Evolutionary conservation across 2,113 vertebrate genomes (phyloP), one percentile per base, ranked within the genome.

Genomic region (Pachyramphus minor): DNA sequence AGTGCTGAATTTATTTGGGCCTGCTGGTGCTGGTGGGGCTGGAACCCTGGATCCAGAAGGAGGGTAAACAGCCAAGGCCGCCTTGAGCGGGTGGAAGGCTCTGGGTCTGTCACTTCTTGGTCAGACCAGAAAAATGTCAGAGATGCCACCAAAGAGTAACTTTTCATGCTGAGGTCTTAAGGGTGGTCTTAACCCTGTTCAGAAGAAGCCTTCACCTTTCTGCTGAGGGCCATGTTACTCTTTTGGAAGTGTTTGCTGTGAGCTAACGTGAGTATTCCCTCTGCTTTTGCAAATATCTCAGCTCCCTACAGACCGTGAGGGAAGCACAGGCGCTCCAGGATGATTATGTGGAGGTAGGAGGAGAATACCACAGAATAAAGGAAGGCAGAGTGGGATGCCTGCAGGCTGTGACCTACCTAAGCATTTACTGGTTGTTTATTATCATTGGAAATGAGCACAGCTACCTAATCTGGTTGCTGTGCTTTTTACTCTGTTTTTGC

Each of bases 331-430:
- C 24, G 3, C 39, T 75, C 25, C n/a, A 62, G 79, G 9, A 9
- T 62, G 58, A 12, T 58, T 44, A 1, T 14, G 14, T 53, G 39
- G 67, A 83, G n/a, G 50, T 6, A 3, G 53, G 28, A 88, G 59
- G 55, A 75, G 35, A 50, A 19, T 47, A 14, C 33, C 8, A 2
- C 35, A 59, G 60, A 58, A 24, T 25, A 4, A 33, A 53, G 55
- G 56, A 55, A 69, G 66, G 45, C 42, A 21, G 35, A 63, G 75
- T 33, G 49, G 68, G 69, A 19, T 90, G 73, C 73, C 84, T 45
- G 33, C 45, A 53, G 89, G 64, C 68, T 41, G 35, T 77, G 83
- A 72, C 68, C 90, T 84, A 39, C 72, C 72, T 59, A 42, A 90
- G 64, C 68, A 14, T 62, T 79, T 77, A 24, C 82, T 94, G 73